These are phyloP conservation scores for Cinclus cinclus DNA, from an alignment of 2,113 vertebrate genomes.

Conservation along the genomic window DNA sequence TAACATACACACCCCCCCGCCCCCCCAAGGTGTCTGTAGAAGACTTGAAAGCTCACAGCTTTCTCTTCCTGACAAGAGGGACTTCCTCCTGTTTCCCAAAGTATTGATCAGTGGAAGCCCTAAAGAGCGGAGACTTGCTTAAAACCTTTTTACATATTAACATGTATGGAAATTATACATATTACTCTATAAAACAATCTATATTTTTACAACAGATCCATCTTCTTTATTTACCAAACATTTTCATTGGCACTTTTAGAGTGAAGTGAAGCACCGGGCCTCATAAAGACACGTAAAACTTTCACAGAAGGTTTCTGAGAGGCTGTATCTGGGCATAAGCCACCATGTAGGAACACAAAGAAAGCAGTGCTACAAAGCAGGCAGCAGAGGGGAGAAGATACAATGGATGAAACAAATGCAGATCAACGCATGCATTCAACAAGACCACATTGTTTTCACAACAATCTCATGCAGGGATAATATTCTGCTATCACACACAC, in stretches of 20 bases:
- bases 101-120: not conserved
- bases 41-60: not conserved
- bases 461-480: not conserved
- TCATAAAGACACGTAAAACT: not conserved
- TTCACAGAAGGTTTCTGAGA: not conserved
- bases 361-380: not conserved
- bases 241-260: not conserved
- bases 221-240: not conserved
- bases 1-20: not conserved
- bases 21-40: not conserved
- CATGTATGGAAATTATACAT: too few species aligned
- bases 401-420: not conserved
- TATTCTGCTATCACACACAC: not conserved
- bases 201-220: not conserved
- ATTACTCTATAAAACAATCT: not conserved
- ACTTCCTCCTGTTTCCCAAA: not conserved
- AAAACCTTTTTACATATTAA: not conserved
- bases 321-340: not conserved
- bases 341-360: rapidly evolving
- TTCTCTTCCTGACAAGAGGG: not conserved
- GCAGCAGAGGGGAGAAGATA: not conserved
- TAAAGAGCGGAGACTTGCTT: not conserved
- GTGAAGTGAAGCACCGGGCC: not conserved
- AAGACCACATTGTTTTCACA: not conserved
- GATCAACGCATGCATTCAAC: not conserved